A percentile compares a stretch with the other conserved stretches of the same genome.
Evolutionary conservation across 1,140 invertebrate genomes (phyloP).

Genomic region (Heliconius congener): DNA sequence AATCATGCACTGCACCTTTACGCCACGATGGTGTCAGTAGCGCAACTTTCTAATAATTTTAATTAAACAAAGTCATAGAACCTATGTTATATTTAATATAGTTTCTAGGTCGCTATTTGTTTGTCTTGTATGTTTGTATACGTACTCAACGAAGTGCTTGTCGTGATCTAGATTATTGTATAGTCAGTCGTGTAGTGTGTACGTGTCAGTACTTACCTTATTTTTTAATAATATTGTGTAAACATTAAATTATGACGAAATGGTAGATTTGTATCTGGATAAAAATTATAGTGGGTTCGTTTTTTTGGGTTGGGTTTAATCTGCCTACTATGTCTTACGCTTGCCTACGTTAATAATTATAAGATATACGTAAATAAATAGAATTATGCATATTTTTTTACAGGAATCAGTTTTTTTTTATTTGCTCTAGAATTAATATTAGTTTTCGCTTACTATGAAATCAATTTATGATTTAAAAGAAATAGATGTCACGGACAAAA

Average conservation of each 20-base stretch:
- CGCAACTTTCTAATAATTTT: too few species aligned
- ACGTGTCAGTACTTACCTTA: not conserved
- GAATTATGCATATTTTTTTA: not conserved
- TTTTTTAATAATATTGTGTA: not conserved
- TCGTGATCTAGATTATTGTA: not conserved
- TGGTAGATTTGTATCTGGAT: too few species aligned
- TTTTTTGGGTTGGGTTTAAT: too few species aligned
- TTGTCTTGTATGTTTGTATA: conserved; percentile 5
- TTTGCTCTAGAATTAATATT: not conserved
- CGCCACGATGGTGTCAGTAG: too few species aligned
- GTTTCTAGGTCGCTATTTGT: conserved; percentile 4
- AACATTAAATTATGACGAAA: not conserved
- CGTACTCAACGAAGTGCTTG: conserved; percentile 5
- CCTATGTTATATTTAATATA: not conserved
- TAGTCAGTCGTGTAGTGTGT: not conserved
- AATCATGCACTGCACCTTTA: too few species aligned
- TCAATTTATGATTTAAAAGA: not conserved
- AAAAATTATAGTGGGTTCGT: too few species aligned
- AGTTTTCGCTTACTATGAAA: not conserved
- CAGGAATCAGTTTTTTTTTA: not conserved
- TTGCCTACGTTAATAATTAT: not conserved
- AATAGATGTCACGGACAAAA: not conserved
- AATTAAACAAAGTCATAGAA: too few species aligned
- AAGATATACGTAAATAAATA: not conserved
- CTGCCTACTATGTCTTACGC: too few species aligned